phyloP scores from a whole-genome alignment of 2,797 vertebrate genomes.

The Pyrocephalus nanus region DNA sequence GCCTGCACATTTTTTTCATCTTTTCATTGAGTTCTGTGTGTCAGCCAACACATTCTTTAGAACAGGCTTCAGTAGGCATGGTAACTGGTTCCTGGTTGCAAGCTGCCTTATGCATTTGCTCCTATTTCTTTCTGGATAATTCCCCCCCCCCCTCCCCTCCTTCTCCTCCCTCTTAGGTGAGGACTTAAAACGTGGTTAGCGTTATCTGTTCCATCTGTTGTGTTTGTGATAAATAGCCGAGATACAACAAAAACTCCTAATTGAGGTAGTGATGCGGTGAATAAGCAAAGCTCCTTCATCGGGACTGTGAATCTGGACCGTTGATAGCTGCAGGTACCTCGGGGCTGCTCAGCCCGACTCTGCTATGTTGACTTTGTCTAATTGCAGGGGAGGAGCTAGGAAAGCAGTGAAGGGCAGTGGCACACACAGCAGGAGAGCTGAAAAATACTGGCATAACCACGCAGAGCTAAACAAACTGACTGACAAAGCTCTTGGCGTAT shows the following conservation, averaged over 20 bases:
- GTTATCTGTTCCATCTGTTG: constrained; percentile 75
- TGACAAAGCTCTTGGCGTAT: constrained; percentile 73
- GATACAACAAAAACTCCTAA: constrained; percentile 71
- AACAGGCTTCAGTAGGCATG: constrained; percentile 80
- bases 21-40: constrained; percentile 79
- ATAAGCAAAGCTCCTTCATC: constrained; percentile 68
- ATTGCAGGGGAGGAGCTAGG: constrained; percentile 95
- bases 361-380: constrained; percentile 97
- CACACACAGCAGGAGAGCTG: constrained; percentile 76
- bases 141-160: background rate
- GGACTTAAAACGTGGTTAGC: constrained; percentile 52
- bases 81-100: constrained; percentile 77
- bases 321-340: constrained; percentile 84
- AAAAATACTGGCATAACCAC: constrained; percentile 70
- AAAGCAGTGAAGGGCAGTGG: constrained; percentile 72
- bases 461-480: constrained; percentile 73
- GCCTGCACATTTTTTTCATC: constrained; percentile 80
- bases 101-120: constrained; percentile 70
- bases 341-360: constrained; percentile 76
- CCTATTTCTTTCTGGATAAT: constrained; percentile 63
- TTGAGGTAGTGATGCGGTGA: constrained; percentile 69
- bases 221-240: constrained; percentile 72
- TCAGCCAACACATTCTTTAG: constrained; percentile 81
- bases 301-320: constrained; percentile 65
- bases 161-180: constrained; percentile 19